Evolutionary conservation across 1,140 invertebrate genomes (phyloP), one percentile per base, ranked within the genome.

Genomic region (Drosophila mauritiana): DNA sequence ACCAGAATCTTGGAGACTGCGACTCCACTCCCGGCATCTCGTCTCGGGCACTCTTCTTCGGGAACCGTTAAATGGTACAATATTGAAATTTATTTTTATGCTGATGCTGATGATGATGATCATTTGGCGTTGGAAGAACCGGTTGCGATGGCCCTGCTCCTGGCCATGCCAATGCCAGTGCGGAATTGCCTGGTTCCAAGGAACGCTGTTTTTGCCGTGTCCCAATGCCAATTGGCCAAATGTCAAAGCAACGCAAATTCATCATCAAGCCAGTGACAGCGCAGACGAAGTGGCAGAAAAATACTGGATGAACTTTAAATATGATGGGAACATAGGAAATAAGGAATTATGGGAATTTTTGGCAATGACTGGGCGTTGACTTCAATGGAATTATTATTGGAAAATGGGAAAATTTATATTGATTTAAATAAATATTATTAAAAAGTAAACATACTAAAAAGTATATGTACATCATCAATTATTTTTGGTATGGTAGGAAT

Each of bases 21-120:
- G 40, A 42, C 40, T 17, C 40, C 40, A 15, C 13, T 13, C 40
- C 34, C 20, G 34, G 55, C 13, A 20, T 31, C 22, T 62, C 12
- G 36, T 25, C 46, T 25, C 46, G 53, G 63, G 51, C 49, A 54
- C 11, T 39, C 52, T 31, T 65, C 57, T 49, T 46, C 15, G 43
- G 55, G 58, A 78, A 80, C 84, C 84, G 84, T 89, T 89, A 89
- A 89, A 80, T 89, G 70, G 69, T 81, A 83, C 84, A 89, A 89
- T 89, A 80, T 82, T 80, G 78, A 82, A 78, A 80, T 88, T 89
- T 89, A 75, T 80, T 89, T 83, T 84, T 81, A 84, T 81, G 80
- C 72, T 65, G 65, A 76, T 75, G 63, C 73, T 67, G 57, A 68
- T 80, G 63, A 67, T 74, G 58, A 77, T 80, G 22, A 74, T 88